These are phyloP conservation scores for Apis laboriosa DNA, from an alignment of 1,140 invertebrate genomes.

Conservation along the genomic window DNA sequence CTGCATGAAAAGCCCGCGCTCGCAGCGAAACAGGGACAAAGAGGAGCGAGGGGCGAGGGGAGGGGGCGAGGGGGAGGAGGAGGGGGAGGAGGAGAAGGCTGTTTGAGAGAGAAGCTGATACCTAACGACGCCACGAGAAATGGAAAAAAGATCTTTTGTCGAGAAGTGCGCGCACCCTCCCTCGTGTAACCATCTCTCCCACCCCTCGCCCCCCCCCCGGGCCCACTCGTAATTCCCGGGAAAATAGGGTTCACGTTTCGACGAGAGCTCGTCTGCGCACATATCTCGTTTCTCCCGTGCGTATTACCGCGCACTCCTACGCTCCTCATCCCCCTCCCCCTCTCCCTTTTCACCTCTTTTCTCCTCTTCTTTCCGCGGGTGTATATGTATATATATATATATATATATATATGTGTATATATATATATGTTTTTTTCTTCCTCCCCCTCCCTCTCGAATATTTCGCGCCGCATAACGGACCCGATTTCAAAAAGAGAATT, in stretches of 20 bases:
- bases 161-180: conserved; percentile 45
- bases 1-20: conserved; percentile 50
- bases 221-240: conserved; percentile 53
- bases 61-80: neutral
- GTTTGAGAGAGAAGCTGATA: conserved; percentile 22
- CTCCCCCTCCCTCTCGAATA: too few relatives aligned
- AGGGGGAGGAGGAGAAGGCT: neutral
- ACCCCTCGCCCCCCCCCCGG: conserved; percentile 12
- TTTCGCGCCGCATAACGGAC: too few relatives aligned
- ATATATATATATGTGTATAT: too few relatives aligned
- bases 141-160: conserved; percentile 67
- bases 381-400: too few relatives aligned
- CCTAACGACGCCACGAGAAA: conserved; percentile 40
- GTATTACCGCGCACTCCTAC: conserved; percentile 32
- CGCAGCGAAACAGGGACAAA: conserved; percentile 42
- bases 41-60: conserved; percentile 21
- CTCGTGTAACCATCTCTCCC: conserved; percentile 34
- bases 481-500: too few relatives aligned
- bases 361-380: too few relatives aligned
- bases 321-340: neutral
- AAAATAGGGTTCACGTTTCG: conserved; percentile 62
- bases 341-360: neutral
- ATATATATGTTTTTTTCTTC: too few relatives aligned
- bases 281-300: conserved; percentile 40
- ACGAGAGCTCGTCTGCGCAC: conserved; percentile 42